Conservation (phyloP, 2,113 vertebrate species). For the Maccullochella peelii region DNA sequence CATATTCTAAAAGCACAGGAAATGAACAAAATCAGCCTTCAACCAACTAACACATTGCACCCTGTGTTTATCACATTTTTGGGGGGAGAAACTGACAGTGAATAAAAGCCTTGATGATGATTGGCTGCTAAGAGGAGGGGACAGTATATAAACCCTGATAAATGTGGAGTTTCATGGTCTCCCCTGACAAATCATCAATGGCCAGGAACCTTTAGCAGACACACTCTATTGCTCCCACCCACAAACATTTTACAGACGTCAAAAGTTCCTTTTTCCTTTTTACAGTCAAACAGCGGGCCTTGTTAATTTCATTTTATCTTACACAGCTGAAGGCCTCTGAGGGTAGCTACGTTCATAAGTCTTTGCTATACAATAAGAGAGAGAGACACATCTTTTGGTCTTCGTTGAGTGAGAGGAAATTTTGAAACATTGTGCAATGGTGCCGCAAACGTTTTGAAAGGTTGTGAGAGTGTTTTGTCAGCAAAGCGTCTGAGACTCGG, state of each 20-base stretch:
- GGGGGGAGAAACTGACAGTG: constrained; percentile 29
- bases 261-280: constrained; percentile 79
- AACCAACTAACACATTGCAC: neutral
- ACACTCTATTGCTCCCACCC: constrained; percentile 78
- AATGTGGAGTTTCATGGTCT: constrained; percentile 78
- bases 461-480: constrained; percentile 79
- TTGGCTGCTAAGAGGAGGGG: constrained; percentile 79
- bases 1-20: neutral
- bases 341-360: constrained; percentile 26
- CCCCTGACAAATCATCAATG: constrained; percentile 80
- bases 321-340: constrained; percentile 42
- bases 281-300: constrained; percentile 50
- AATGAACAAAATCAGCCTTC: neutral
- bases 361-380: constrained; percentile 55
- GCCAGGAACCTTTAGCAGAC: constrained; percentile 78
- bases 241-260: constrained; percentile 78
- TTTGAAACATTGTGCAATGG: constrained; percentile 88
- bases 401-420: constrained; percentile 86
- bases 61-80: constrained; percentile 25
- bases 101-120: constrained; percentile 59
- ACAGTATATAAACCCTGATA: constrained; percentile 78
- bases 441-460: constrained; percentile 86
- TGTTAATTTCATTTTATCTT: constrained; percentile 49
- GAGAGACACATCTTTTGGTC: constrained; percentile 65
- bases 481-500: constrained; percentile 70